Percentiles rank a stretch among this genome's conserved stretches.
These are phyloP conservation scores for Nephrotoma appendiculata DNA, from an alignment of 2,888 invertebrate species.

Conservation along the genomic window DNA sequence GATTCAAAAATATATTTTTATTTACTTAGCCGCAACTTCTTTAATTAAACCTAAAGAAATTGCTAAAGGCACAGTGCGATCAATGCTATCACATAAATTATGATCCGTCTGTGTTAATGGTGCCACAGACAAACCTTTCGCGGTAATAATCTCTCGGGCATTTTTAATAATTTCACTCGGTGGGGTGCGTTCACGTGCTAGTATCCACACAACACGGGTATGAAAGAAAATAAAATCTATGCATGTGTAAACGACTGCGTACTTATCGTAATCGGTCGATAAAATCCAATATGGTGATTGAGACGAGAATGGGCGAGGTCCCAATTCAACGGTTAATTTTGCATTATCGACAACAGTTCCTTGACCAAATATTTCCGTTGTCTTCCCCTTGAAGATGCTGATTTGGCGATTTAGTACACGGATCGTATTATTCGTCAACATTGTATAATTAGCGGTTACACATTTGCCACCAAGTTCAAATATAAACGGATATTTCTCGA, in stretches of 20 bases:
- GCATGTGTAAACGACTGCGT: conserved; percentile 45
- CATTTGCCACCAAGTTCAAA: conserved; percentile 62
- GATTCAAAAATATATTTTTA: too few species aligned
- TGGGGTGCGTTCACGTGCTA: conserved; percentile 23
- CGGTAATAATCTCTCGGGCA: conserved; percentile 20
- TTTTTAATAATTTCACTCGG: conserved; percentile 11
- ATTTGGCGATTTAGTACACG: conserved; percentile 36
- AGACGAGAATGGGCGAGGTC: neutral
- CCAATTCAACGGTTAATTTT: conserved; percentile 17
- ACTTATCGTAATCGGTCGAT: conserved; percentile 43
- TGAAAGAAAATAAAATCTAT: conserved; percentile 19
- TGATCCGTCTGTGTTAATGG: conserved; percentile 21
- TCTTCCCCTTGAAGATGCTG: conserved; percentile 19
- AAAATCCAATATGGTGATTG: conserved; percentile 38
- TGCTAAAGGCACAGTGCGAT: neutral
- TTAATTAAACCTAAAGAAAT: neutral
- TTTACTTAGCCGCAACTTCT: neutral
- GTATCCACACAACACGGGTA: conserved; percentile 16
- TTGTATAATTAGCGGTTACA: conserved; percentile 49
- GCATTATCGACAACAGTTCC: conserved; percentile 15
- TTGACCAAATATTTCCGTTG: conserved; percentile 15
- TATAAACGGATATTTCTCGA: conserved; percentile 58
- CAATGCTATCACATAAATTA: conserved; percentile 15
- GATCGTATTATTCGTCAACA: conserved; percentile 31
- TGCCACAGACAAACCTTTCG: conserved; percentile 19